Evolutionary conservation across 2,888 invertebrate genomes (phyloP).

Genomic region (Drosophila greeni): DNA sequence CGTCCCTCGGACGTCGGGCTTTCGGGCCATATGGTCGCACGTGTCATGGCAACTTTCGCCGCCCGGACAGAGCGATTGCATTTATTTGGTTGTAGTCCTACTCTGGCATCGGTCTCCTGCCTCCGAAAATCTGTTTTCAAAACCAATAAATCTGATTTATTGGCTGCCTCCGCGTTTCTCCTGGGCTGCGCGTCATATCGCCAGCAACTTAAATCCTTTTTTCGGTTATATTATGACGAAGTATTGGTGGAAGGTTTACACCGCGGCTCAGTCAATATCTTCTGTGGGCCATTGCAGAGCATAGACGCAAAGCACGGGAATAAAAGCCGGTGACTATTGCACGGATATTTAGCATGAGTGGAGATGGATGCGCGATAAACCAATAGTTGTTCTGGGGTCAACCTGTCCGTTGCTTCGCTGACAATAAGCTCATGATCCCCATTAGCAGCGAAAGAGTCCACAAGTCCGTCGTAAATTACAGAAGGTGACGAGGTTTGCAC

Average conservation of each 20-base stretch:
- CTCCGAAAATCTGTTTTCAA: constrained; percentile 72
- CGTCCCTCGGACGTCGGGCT: constrained; percentile 22
- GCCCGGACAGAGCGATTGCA: constrained; percentile 26
- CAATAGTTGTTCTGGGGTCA: constrained; percentile 14
- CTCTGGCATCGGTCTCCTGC: constrained; percentile 56
- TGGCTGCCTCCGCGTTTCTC: constrained; percentile 48
- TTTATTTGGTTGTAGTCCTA: constrained; percentile 55
- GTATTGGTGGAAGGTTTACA: constrained; percentile 39
- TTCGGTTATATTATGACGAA: constrained; percentile 39
- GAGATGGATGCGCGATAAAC: constrained; percentile 3
- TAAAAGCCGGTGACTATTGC: constrained; percentile 18
- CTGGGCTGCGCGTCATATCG: constrained; percentile 30
- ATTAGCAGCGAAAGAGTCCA: constrained; percentile 37
- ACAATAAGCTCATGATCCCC: constrained; percentile 3
- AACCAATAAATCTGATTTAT: constrained; percentile 75
- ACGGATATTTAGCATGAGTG: not conserved
- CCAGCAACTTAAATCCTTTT: constrained; percentile 25
- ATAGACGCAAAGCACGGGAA: constrained; percentile 13
- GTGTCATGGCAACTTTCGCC: constrained; percentile 49
- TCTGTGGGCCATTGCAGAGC: constrained; percentile 9
- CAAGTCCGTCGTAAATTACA: constrained; percentile 61
- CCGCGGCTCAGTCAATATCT: constrained; percentile 27
- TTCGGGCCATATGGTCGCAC: constrained; percentile 60
- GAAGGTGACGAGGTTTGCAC: constrained; percentile 66
- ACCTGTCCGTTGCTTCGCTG: not conserved